Evolutionary conservation across 1,140 invertebrate species (phyloP).

Genomic region (Tyrophagus putrescentiae): DNA sequence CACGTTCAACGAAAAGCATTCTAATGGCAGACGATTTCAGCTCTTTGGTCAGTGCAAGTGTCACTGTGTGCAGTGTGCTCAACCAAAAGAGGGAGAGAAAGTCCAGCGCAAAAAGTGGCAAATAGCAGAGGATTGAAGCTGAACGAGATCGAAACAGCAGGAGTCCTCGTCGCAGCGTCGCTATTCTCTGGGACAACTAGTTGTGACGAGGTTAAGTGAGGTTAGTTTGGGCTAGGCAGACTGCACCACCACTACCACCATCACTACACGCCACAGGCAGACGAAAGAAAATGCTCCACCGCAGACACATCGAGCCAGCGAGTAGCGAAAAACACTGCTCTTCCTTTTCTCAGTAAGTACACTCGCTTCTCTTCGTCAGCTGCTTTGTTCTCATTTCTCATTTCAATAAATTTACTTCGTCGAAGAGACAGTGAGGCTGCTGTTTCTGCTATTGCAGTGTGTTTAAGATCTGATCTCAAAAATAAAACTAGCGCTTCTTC

Average conservation of each 20-base stretch:
- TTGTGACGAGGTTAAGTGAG: not conserved
- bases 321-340: too few species aligned
- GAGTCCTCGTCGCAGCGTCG: not conserved
- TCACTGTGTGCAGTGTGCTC: too few species aligned
- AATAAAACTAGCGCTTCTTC: not conserved
- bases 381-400: slow-evolving; percentile 9
- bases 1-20: too few species aligned
- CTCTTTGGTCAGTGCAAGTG: too few species aligned
- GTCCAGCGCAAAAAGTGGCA: too few species aligned
- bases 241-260: not conserved
- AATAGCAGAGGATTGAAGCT: not conserved
- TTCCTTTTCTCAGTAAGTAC: too few species aligned
- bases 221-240: not conserved
- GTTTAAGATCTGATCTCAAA: not conserved
- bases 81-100: too few species aligned
- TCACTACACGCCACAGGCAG: not conserved
- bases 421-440: not conserved
- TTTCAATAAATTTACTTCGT: slow-evolving; percentile 10
- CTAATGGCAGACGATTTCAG: too few species aligned
- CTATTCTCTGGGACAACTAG: slow-evolving; percentile 1
- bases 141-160: not conserved
- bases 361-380: not conserved
- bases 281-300: not conserved
- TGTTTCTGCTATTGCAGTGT: too few species aligned
- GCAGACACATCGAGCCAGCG: too few species aligned